These are phyloP conservation scores for Rhingia rostrata DNA, from an alignment of 2,888 invertebrate species.

Conservation along the genomic window DNA sequence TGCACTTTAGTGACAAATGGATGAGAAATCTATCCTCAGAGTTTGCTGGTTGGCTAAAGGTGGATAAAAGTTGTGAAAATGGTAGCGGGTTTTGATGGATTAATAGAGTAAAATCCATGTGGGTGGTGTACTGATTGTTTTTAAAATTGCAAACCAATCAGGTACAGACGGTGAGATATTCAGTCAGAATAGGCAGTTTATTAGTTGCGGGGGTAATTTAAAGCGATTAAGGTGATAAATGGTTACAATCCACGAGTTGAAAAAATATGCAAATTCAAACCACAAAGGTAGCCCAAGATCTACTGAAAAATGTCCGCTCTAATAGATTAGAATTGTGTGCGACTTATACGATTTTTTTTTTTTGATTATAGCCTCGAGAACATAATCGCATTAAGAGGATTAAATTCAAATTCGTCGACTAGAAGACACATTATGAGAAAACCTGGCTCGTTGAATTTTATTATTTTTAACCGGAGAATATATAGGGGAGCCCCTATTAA, in stretches of 20 bases:
- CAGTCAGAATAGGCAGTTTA: conserved; percentile 21
- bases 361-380: not conserved
- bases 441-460: no score
- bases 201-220: conserved; percentile 39
- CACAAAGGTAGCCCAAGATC: conserved; percentile 14
- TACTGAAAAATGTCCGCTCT: conserved; percentile 1
- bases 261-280: not conserved
- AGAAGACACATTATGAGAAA: no score
- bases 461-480: no score
- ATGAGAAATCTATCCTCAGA: conserved; percentile 8
- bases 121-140: conserved; percentile 59
- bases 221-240: conserved; percentile 24
- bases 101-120: conserved; percentile 33
- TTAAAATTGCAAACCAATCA: conserved; percentile 30
- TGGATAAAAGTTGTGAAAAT: conserved; percentile 15
- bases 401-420: no score
- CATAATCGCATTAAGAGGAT: conserved; percentile 11
- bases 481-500: no score
- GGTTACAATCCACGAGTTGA: conserved; percentile 17
- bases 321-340: conserved; percentile 9
- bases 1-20: conserved; percentile 23
- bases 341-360: not conserved
- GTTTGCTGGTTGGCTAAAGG: not conserved
- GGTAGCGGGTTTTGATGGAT: conserved; percentile 6
- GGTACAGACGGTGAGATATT: conserved; percentile 21